Percentiles rank a stretch among this genome's conserved stretches.
Conservation (phyloP, 2,888 invertebrate species). For the Antheraea assamensis region DNA sequence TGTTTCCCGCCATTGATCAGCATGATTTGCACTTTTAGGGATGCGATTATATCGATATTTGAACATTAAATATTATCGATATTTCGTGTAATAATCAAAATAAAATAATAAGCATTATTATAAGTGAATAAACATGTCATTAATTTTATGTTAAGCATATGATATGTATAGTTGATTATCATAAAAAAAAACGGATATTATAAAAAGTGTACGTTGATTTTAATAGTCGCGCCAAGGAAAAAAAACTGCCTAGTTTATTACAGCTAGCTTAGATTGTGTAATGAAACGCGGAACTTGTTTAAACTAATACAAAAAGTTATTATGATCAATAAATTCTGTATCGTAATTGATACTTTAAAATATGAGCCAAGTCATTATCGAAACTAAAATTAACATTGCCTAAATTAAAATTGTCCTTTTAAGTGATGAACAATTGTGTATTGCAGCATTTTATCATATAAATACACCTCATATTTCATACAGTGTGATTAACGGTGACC, state of each 20-base stretch:
- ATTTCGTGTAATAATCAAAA: neutral
- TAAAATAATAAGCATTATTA: neutral
- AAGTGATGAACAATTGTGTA: neutral
- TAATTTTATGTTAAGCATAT: neutral
- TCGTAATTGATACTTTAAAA: neutral
- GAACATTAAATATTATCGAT: neutral
- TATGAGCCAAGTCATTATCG: neutral
- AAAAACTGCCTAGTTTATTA: conserved; percentile 12
- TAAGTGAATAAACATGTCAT: neutral
- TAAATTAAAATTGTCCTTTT: neutral
- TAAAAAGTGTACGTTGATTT: conserved; percentile 7
- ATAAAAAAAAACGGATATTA: neutral
- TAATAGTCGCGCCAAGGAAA: neutral
- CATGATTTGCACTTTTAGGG: neutral
- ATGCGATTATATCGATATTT: neutral
- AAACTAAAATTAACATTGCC: neutral
- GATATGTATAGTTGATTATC: neutral
- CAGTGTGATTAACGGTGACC: neutral
- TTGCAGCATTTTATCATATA: neutral
- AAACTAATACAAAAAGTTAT: neutral
- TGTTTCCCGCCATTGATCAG: conserved; percentile 27
- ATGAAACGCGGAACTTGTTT: conserved; percentile 1
- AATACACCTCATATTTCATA: too few species aligned
- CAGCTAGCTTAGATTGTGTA: neutral
- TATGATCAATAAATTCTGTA: neutral